Conservation (phyloP, 2,888 invertebrate genomes). For the Ophion obscuratus region DNA sequence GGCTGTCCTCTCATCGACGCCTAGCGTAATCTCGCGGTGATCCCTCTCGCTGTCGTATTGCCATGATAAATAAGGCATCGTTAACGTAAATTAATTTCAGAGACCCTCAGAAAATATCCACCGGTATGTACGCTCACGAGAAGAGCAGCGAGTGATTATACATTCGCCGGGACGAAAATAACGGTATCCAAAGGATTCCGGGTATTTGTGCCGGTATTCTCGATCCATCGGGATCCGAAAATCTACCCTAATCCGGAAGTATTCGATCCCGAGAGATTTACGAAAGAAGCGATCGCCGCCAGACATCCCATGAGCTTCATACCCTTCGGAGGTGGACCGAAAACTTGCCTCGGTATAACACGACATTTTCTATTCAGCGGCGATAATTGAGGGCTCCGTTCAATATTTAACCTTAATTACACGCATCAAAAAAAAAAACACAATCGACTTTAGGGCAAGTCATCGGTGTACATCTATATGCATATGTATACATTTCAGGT, state of each 20-base stretch:
- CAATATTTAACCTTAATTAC: too few relatives aligned
- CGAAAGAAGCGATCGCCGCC: conserved; percentile 67
- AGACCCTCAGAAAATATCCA: conserved; percentile 78
- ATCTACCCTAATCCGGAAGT: conserved; percentile 73
- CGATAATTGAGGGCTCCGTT: background rate
- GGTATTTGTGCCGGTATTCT: conserved; percentile 63
- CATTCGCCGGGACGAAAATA: conserved; percentile 62
- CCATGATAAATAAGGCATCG: too few relatives aligned
- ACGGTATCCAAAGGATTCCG: conserved; percentile 56
- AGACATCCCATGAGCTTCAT: conserved; percentile 75
- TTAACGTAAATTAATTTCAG: too few relatives aligned
- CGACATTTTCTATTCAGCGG: conserved; percentile 21
- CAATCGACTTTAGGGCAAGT: too few relatives aligned
- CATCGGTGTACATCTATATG: background rate
- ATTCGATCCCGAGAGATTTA: conserved; percentile 78
- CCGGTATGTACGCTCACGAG: conserved; percentile 79
- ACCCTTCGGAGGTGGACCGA: conserved; percentile 80
- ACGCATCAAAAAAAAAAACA: too few relatives aligned
- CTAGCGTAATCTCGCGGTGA: too few relatives aligned
- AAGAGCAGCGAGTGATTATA: conserved; percentile 73
- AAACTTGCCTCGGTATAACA: conserved; percentile 79
- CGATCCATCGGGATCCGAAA: background rate
- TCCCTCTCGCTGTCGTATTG: too few relatives aligned
- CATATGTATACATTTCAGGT: conserved; percentile 67
- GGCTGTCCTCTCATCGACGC: too few relatives aligned